Percentiles rank a stretch among this genome's conserved stretches.
These are phyloP conservation scores for Paramormyrops hopkinsi DNA, from an alignment of 2,797 vertebrate genomes.

Conservation along the genomic window DNA sequence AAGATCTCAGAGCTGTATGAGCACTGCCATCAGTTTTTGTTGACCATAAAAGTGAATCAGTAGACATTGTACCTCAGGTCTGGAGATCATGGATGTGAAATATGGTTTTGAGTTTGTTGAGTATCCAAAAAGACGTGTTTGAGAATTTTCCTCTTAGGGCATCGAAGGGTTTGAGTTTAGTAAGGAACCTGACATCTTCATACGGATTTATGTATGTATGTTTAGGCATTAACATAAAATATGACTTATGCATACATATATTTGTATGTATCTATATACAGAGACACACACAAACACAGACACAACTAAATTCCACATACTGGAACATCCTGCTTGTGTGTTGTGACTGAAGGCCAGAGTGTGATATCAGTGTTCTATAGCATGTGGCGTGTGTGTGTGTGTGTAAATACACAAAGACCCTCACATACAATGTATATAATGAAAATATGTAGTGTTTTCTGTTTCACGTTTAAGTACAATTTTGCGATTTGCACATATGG, in stretches of 20 bases:
- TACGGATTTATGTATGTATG: constrained; percentile 2
- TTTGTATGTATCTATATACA: not conserved
- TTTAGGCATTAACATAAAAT: not conserved
- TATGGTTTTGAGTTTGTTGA: not conserved
- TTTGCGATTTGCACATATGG: constrained; percentile 78
- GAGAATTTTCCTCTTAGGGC: not conserved
- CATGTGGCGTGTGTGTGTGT: constrained; percentile 9
- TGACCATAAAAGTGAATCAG: not conserved
- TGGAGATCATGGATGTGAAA: not conserved
- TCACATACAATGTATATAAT: constrained; percentile 16
- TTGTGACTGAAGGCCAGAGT: not conserved
- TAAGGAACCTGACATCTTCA: not conserved
- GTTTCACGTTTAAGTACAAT: constrained; percentile 67
- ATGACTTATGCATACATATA: constrained; percentile 18
- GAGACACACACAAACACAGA: not conserved
- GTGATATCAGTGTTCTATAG: constrained; percentile 20
- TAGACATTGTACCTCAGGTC: not conserved
- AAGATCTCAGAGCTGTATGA: not conserved
- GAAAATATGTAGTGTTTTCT: constrained; percentile 68
- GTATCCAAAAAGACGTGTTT: not conserved
- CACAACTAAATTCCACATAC: constrained; percentile 13
- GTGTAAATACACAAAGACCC: not conserved
- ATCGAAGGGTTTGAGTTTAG: not conserved
- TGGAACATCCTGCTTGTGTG: constrained; percentile 14
- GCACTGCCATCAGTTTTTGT: not conserved